Evolutionary conservation across 2,113 vertebrate genomes (phyloP).

Genomic region (Chaenogobius annularis): DNA sequence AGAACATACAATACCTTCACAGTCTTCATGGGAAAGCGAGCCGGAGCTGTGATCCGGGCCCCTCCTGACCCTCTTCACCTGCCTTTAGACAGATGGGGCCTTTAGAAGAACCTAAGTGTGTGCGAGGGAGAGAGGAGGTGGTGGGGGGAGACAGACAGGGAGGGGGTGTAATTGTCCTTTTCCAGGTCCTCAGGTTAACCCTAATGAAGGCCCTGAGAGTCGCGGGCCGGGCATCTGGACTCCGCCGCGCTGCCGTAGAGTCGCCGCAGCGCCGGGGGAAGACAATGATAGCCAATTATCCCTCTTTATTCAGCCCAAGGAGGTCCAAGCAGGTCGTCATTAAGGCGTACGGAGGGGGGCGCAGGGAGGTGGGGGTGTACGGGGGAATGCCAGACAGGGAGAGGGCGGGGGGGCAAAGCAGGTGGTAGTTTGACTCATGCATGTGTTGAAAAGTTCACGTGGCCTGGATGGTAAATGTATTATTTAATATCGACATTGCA

Average conservation of each 20-base stretch:
- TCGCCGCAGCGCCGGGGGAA: slow-evolving; percentile 27
- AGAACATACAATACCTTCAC: background rate
- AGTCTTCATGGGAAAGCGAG: background rate
- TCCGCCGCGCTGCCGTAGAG: slow-evolving; percentile 69
- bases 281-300: slow-evolving; percentile 78
- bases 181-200: slow-evolving; percentile 80
- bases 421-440: slow-evolving; percentile 17
- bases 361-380: too few relatives aligned
- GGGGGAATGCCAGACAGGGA: slow-evolving; percentile 31
- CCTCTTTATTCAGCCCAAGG: slow-evolving; percentile 66
- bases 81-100: slow-evolving; percentile 78
- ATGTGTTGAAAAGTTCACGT: slow-evolving; percentile 6
- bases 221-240: slow-evolving; percentile 79
- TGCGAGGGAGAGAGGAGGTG: slow-evolving; percentile 38
- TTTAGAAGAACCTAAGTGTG: background rate
- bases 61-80: slow-evolving; percentile 69
- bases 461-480: background rate
- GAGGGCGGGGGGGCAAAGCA: slow-evolving; percentile 2
- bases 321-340: slow-evolving; percentile 66
- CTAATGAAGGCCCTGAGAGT: slow-evolving; percentile 82
- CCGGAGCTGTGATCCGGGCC: background rate
- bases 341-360: slow-evolving; percentile 36
- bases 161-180: slow-evolving; percentile 81
- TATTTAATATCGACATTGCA: background rate
- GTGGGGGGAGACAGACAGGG: slow-evolving; percentile 33